Percentiles rank a stretch among this genome's conserved stretches.
Evolutionary conservation across 2,797 vertebrate genomes (phyloP).

Genomic region (Acropternis orthonyx): DNA sequence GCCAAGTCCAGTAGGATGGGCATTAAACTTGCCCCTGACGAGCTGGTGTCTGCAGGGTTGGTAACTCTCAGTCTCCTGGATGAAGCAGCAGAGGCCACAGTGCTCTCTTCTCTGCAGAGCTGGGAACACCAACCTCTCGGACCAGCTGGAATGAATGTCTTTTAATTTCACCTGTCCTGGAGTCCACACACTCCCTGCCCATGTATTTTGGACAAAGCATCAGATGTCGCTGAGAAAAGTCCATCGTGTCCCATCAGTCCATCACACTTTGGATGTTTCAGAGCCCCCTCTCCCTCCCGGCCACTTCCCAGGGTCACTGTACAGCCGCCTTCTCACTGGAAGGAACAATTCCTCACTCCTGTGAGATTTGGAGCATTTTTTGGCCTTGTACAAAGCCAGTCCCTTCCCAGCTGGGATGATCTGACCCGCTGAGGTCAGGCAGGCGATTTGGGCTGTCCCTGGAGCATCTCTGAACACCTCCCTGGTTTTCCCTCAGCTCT

Average conservation of each 20-base stretch:
- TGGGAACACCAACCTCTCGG: background rate
- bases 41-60: background rate
- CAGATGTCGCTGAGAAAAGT: background rate
- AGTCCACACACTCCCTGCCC: background rate
- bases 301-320: background rate
- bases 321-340: background rate
- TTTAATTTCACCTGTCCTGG: background rate
- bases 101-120: background rate
- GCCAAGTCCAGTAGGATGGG: background rate
- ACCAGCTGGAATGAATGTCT: background rate
- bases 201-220: background rate
- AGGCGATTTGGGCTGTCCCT: background rate
- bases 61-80: background rate
- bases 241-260: background rate
- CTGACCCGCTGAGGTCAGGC: background rate
- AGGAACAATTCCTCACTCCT: background rate
- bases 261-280: background rate
- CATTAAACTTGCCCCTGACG: background rate
- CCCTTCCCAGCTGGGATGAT: background rate
- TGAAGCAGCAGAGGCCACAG: background rate
- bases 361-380: background rate
- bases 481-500: background rate
- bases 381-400: background rate
- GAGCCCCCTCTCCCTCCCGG: background rate
- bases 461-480: background rate